Evolutionary conservation across 2,797 vertebrate genomes (phyloP).

Genomic region (Acrocephalus scirpaceus): DNA sequence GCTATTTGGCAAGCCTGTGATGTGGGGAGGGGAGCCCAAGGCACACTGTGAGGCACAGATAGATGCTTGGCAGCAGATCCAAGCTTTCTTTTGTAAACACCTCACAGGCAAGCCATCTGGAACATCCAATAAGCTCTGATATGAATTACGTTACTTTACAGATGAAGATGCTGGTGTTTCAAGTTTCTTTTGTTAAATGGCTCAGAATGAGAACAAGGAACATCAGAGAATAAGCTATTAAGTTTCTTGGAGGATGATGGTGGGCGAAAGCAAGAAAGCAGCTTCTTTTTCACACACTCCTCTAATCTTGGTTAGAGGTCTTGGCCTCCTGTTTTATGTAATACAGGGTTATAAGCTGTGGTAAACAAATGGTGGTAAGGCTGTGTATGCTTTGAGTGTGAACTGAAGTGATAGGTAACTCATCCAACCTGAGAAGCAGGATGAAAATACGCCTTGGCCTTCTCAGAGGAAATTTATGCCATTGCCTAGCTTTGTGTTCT

Average conservation of each 20-base stretch:
- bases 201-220: not conserved
- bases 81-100: constrained; percentile 83
- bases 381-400: not conserved
- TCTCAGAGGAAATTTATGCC: not conserved
- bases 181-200: not conserved
- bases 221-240: not conserved
- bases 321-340: not conserved
- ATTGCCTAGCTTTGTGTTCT: not conserved
- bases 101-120: constrained; percentile 54
- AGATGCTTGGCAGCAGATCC: constrained; percentile 85
- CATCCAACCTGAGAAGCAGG: not conserved
- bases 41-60: constrained; percentile 84
- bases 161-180: not conserved
- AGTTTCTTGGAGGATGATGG: not conserved
- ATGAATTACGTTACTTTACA: not conserved
- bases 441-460: not conserved
- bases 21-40: constrained; percentile 86
- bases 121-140: constrained; percentile 62
- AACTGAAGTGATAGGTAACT: not conserved
- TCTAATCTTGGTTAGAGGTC: not conserved
- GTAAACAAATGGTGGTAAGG: not conserved
- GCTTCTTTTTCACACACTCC: not conserved
- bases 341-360: not conserved
- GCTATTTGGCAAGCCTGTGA: constrained; percentile 59
- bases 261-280: not conserved